Base-by-base conservation (phyloP, 2,797 vertebrate species). In the Acrossocheilus wenchowensis region DNA sequence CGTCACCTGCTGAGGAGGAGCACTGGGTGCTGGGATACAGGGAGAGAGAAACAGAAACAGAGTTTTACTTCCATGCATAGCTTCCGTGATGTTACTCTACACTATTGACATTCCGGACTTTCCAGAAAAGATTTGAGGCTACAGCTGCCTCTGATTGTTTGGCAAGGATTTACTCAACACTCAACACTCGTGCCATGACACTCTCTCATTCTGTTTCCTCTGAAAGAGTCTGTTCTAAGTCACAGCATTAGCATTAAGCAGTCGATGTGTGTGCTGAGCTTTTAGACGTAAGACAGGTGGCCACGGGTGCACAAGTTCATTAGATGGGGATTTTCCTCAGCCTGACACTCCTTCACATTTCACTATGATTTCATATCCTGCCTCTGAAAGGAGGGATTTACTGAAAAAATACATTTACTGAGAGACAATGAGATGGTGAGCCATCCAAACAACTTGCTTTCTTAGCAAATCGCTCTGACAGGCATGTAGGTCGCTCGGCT, bases 1-100 rank as follows among this genome's bases (percentile, higher is more conserved):
- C 19, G 98, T 99, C 91, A 99, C 98, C 94, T 98, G 97, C 93
- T 99, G 98, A 41, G 98, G 98, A 72, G 98, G 97, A 23, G 98
- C 98, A 86, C 98, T 99, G 82, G 98, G 98, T 92, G 98, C 98
- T 99, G 90, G 74, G 84, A 87, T 36, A 54, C 80, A 77, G 19
- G 66, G n/a, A 78, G 68, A 79, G n/a, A 48, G 41, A 78, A 50
- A 86, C 39, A 81, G 48, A 43, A 45, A 82, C 15, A 78, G 41
- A 52, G 17, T 23, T 69, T 36, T 17, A 60, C 36, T 60, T 60
- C 34, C 34, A n/a, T 15, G 50, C 23, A 26, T 26, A 26, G 10
- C 50, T 77, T 77, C 52, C 34, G 57, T 10, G 36, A 60, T 41
- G 11, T 60, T 60, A 52, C 39, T 78, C 5, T 14, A n/a, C 52